These are phyloP conservation scores for Steatornis caripensis DNA, from an alignment of 2,113 vertebrate genomes.

Conservation along the genomic window DNA sequence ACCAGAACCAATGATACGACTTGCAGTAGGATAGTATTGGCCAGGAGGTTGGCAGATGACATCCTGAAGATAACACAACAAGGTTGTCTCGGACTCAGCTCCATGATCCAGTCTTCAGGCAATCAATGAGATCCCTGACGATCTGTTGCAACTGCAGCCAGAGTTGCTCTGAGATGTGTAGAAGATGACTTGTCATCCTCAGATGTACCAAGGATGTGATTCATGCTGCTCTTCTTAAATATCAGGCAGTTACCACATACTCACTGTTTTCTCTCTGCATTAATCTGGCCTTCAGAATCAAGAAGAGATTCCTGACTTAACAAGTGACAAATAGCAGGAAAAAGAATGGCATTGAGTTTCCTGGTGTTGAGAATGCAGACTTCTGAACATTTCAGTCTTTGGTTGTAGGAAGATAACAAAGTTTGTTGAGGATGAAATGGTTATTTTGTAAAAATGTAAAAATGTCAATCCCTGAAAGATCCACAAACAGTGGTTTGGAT, in stretches of 20 bases:
- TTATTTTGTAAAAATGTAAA: neutral
- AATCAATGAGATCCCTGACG: neutral
- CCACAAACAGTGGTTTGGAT: neutral
- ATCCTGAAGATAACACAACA: neutral
- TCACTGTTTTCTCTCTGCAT: neutral
- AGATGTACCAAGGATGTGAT: neutral
- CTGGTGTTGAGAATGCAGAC: neutral
- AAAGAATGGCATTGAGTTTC: accelerated
- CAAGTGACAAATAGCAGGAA: neutral
- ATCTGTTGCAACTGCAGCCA: neutral
- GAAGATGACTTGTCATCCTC: neutral
- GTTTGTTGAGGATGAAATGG: neutral
- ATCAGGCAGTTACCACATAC: neutral
- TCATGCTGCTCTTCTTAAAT: neutral
- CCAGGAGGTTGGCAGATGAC: neutral
- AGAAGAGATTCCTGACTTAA: neutral
- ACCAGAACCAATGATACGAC: neutral
- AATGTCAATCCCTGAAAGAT: neutral
- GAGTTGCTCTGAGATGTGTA: neutral
- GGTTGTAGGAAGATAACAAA: neutral
- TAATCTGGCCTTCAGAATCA: neutral
- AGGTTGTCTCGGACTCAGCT: neutral
- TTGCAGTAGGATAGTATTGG: neutral
- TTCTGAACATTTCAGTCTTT: neutral
- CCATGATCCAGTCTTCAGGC: neutral